Evolutionary conservation across 2,797 vertebrate genomes (phyloP), one percentile per base, ranked within the genome.

Genomic region (Urocyon cinereoargenteus): DNA sequence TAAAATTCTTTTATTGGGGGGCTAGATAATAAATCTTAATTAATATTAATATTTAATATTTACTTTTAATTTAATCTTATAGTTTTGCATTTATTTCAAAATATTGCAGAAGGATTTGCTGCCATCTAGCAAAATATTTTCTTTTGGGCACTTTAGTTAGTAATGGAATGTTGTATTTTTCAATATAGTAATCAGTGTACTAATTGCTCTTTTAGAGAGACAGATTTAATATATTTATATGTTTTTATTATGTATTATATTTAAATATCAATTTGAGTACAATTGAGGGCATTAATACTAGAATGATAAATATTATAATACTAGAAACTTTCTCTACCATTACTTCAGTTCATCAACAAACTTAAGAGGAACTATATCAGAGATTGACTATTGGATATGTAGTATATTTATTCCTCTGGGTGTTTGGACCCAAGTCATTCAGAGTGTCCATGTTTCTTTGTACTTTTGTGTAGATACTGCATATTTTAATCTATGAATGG

Each of bases 401-500:
- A 83, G 61, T 84, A 9, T 40, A 53, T 84, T 90, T 96, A 53
- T 90, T 96, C 70, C 62, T 90, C 28, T 36, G 16, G 16, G 28
- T 86, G 53, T 86, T 78, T 84, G 70, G 16, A 73, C 40, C 62
- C 22, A 92, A 36, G 16, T 78, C 53, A 49, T 86, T 92, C 49
- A 73, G 13, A 82, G 8, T 55, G 31, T 86, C 19, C 4, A 5
- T 40, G 24, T 82, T 93, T 28, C 81, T 89, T 90, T 79, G 18
- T 34, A 68, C 28, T 72, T 89, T 81, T 79, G 5, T 92, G 11
- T 79, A 94, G 64, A 66, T 84, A 64, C 77, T 96, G 34, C 6
- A 40, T 90, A 82, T 92, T 92, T 96, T 86, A 73, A 61, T 86
- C 15, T 94, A 28, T 93, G n/a, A 79, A 78, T 86, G 40, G 3